Evolutionary conservation across 1,140 invertebrate species (phyloP).

Genomic region (Papilio polytes): DNA sequence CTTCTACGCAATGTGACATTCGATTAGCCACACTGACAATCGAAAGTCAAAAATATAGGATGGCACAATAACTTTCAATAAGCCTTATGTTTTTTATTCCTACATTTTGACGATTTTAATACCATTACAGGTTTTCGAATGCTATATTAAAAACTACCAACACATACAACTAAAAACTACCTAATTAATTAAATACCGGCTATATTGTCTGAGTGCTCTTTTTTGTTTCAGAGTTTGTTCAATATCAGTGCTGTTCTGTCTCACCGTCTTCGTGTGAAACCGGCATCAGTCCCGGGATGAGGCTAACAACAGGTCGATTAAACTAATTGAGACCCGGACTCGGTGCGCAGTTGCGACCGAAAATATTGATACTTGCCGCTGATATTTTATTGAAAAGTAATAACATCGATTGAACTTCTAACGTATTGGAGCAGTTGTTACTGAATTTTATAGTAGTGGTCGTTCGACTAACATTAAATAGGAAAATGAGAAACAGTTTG

Average conservation of each 20-base stretch:
- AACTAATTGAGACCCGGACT: background rate
- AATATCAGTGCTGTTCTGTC: background rate
- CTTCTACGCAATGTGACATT: background rate
- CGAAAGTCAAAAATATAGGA: no score
- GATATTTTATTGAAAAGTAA: conserved; percentile 12
- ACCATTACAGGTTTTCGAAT: no score
- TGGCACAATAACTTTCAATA: no score
- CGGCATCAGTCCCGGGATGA: background rate
- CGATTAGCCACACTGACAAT: no score
- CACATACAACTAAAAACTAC: no score
- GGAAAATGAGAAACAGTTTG: background rate
- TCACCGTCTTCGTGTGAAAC: background rate
- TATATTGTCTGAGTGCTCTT: no score
- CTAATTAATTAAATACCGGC: no score
- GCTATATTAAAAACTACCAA: no score
- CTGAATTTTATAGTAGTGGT: background rate
- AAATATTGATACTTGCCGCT: background rate
- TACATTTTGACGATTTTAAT: no score
- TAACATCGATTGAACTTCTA: background rate
- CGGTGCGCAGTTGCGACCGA: background rate
- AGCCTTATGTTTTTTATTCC: no score
- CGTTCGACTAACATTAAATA: background rate
- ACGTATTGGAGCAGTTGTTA: background rate
- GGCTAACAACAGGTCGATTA: conserved; percentile 1
- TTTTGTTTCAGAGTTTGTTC: no score